Percentiles rank a stretch among this genome's conserved stretches.
phyloP scores from a whole-genome alignment of 2,888 invertebrate genomes.

The Hermaeophaga mercurialis region DNA sequence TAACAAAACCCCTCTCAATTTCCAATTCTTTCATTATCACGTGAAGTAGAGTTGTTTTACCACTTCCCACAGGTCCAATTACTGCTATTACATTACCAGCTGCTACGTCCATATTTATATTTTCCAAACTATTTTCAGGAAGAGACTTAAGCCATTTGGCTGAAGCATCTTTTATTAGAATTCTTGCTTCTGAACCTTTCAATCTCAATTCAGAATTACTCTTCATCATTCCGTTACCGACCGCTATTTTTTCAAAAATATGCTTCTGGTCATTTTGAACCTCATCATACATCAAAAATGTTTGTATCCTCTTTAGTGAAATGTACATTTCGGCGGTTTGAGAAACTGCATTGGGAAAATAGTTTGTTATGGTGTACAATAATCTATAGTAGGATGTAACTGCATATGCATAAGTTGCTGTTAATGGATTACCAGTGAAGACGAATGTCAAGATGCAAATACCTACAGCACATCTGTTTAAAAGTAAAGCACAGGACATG shows the following conservation, averaged over 20 bases:
- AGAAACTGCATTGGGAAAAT: constrained; percentile 65
- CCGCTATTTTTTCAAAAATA: neutral
- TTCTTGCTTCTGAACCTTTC: constrained; percentile 20
- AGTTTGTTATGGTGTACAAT: constrained; percentile 68
- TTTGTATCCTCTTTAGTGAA: constrained; percentile 58
- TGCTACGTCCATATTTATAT: constrained; percentile 67
- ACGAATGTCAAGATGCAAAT: constrained; percentile 79
- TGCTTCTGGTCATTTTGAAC: constrained; percentile 4
- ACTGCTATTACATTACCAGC: constrained; percentile 63
- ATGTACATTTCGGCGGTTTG: constrained; percentile 69
- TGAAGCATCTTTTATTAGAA: constrained; percentile 57
- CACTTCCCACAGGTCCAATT: constrained; percentile 68
- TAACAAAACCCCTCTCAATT: constrained; percentile 65
- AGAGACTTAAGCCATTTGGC: constrained; percentile 66
- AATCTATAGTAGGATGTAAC: constrained; percentile 75
- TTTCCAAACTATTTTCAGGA: constrained; percentile 58
- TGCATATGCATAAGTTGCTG: constrained; percentile 71
- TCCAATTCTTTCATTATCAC: constrained; percentile 73
- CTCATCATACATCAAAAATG: constrained; percentile 57
- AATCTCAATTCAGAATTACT: neutral
- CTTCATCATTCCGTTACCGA: neutral
- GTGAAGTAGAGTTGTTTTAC: constrained; percentile 64
- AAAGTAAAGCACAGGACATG: constrained; percentile 71
- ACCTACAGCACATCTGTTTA: constrained; percentile 82
- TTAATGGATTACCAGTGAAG: constrained; percentile 62